These are phyloP conservation scores for Ameiurus melas DNA, from an alignment of 2,113 vertebrate genomes.

Conservation along the genomic window DNA sequence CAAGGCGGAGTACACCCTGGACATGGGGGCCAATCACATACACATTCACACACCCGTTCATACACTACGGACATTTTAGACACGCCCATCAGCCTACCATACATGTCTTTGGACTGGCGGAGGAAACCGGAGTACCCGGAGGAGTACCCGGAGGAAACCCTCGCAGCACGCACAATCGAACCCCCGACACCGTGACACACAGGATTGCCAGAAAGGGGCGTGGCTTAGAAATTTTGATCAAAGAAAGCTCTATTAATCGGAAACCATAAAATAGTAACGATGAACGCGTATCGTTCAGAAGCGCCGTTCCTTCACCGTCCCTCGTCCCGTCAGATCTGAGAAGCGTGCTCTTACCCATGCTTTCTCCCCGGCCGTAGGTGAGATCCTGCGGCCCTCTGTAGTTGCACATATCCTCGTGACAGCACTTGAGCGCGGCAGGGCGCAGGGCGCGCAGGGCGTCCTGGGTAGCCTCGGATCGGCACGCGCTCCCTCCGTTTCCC, in stretches of 20 bases:
- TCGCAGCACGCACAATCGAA: no score
- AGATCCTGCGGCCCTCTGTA: constrained; percentile 85
- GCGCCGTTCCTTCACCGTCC: not conserved
- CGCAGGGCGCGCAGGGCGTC: constrained; percentile 70
- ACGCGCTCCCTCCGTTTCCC: constrained; percentile 72
- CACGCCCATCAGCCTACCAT: no score
- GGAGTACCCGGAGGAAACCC: no score
- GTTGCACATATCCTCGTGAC: constrained; percentile 91
- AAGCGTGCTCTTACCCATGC: constrained; percentile 70
- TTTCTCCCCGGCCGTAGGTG: constrained; percentile 72
- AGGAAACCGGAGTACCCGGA: no score
- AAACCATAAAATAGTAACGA: no score
- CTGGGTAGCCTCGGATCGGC: constrained; percentile 71
- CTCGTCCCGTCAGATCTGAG: not conserved
- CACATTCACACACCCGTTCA: no score
- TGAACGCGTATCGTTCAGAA: no score
- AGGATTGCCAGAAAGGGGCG: not conserved
- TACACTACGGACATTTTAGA: no score
- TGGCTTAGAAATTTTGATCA: not conserved
- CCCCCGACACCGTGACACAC: not conserved
- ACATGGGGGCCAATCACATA: no score
- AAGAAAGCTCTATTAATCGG: no score
- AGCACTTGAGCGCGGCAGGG: constrained; percentile 73
- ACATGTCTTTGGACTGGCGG: no score
- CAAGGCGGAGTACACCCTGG: no score